These are phyloP conservation scores for Iselma pallidipennis DNA, from an alignment of 2,888 invertebrate genomes.

Conservation along the genomic window DNA sequence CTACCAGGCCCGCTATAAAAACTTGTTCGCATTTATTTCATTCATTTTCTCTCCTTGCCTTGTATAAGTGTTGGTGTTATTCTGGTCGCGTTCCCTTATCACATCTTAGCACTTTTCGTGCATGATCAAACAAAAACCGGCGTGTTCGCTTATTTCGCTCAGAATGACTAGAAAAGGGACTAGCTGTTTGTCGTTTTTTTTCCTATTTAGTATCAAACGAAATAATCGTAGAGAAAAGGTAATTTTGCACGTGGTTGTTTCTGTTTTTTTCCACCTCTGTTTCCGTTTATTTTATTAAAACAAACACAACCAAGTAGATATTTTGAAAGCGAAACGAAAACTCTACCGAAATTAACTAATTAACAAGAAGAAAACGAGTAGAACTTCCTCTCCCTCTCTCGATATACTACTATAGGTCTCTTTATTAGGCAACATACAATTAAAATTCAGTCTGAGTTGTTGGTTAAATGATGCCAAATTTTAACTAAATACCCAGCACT, in stretches of 20 bases:
- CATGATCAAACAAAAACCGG: slow-evolving; percentile 22
- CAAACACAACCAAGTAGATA: not conserved
- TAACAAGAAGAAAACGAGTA: not conserved
- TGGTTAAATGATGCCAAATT: too few relatives aligned
- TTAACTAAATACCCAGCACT: too few relatives aligned
- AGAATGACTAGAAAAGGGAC: slow-evolving; percentile 6
- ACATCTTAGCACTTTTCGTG: slow-evolving; percentile 21
- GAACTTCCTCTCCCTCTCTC: too few relatives aligned
- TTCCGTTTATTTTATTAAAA: too few relatives aligned
- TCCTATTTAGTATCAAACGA: too few relatives aligned
- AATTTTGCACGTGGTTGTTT: not conserved
- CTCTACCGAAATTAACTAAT: not conserved
- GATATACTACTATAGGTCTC: too few relatives aligned
- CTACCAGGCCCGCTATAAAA: slow-evolving; percentile 10
- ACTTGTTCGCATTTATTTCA: slow-evolving; percentile 5
- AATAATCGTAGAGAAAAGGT: too few relatives aligned
- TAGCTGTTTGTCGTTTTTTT: not conserved
- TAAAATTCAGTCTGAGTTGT: too few relatives aligned
- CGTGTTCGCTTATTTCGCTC: slow-evolving; percentile 1
- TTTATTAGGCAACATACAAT: too few relatives aligned
- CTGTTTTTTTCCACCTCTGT: too few relatives aligned
- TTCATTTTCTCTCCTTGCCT: not conserved
- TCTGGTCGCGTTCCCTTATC: slow-evolving; percentile 21
- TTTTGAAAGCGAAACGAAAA: not conserved
- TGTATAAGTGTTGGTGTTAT: not conserved